A percentile compares a stretch with the other conserved stretches of the same genome.
Evolutionary conservation across 1,140 invertebrate genomes (phyloP).

Genomic region (Fragariocoptes setiger): DNA sequence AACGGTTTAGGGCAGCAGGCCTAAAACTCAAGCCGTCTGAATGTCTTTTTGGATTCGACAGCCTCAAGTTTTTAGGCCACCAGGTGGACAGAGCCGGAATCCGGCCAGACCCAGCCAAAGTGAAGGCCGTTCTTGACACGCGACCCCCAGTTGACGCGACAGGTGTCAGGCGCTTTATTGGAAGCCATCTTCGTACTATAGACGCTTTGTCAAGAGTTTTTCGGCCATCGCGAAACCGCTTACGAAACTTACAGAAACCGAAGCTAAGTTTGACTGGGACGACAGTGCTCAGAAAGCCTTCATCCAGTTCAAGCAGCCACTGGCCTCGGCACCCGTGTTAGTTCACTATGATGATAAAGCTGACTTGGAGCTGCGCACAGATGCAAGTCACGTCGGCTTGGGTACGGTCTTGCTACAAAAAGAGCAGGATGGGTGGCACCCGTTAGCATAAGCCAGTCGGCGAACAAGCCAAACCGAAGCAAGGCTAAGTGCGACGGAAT

Average conservation of each 20-base stretch:
- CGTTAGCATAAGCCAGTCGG: conserved; percentile 2
- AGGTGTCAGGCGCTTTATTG: conserved; percentile 8
- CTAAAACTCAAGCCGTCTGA: conserved; percentile 9
- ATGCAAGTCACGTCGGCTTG: background rate
- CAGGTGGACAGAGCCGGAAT: conserved; percentile 7
- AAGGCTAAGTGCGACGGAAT: too few relatives aligned
- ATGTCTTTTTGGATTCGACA: conserved; percentile 6
- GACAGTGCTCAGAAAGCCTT: background rate
- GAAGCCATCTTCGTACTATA: too few relatives aligned
- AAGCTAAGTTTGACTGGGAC: background rate
- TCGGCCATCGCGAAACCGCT: conserved; percentile 15
- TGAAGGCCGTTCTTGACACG: conserved; percentile 6
- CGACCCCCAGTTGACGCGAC: conserved; percentile 5
- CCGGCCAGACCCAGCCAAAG: conserved; percentile 3
- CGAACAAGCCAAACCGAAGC: too few relatives aligned
- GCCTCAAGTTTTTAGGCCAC: conserved; percentile 8
- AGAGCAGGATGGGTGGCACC: background rate
- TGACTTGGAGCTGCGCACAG: background rate
- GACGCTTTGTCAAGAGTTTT: conserved; percentile 17
- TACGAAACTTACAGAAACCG: conserved; percentile 1
- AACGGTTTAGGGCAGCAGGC: conserved; percentile 2
- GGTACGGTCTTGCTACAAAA: background rate
- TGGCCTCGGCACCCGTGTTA: background rate
- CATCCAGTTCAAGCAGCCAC: background rate
- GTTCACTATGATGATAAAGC: background rate